Conservation (phyloP, 2,113 vertebrate genomes). For the Crotalus viridis region DNA sequence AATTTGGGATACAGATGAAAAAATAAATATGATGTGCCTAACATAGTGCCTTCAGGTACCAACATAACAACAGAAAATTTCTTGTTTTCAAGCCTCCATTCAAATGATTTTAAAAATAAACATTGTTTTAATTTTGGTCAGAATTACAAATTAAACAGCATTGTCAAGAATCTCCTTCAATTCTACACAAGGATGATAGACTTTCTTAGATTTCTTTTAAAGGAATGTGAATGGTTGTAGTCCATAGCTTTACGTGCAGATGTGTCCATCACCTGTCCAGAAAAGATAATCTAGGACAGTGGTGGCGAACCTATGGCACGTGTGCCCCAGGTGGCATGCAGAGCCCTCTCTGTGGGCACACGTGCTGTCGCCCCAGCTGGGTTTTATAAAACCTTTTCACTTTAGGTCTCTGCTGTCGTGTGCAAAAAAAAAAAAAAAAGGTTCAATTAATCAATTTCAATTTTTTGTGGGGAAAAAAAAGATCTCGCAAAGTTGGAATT, state of each 20-base stretch:
- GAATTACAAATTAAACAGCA: not conserved
- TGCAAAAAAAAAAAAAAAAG: too few species aligned
- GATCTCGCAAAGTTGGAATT: too few species aligned
- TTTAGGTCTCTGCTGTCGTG: too few species aligned
- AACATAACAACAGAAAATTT: not conserved
- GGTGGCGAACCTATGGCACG: too few species aligned
- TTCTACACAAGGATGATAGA: not conserved
- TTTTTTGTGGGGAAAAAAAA: too few species aligned
- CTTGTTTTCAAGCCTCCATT: not conserved
- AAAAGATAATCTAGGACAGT: not conserved
- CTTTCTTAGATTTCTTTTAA: not conserved
- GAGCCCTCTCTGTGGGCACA: too few species aligned
- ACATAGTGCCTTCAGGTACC: not conserved
- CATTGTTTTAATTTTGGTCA: not conserved
- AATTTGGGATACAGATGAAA: not conserved
- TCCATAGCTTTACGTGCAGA: not conserved
- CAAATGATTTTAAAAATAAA: not conserved
- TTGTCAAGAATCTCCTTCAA: not conserved
- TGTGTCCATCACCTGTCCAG: not conserved
- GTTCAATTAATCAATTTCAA: too few species aligned
- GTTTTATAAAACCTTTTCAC: too few species aligned
- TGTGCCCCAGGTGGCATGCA: too few species aligned
- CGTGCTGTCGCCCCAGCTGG: too few species aligned
- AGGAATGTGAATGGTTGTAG: not conserved
- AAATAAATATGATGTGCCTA: not conserved